Percentiles rank a stretch among this genome's conserved stretches.
Evolutionary conservation across 1,140 invertebrate species (phyloP).

Genomic region (Listronotus bonariensis): DNA sequence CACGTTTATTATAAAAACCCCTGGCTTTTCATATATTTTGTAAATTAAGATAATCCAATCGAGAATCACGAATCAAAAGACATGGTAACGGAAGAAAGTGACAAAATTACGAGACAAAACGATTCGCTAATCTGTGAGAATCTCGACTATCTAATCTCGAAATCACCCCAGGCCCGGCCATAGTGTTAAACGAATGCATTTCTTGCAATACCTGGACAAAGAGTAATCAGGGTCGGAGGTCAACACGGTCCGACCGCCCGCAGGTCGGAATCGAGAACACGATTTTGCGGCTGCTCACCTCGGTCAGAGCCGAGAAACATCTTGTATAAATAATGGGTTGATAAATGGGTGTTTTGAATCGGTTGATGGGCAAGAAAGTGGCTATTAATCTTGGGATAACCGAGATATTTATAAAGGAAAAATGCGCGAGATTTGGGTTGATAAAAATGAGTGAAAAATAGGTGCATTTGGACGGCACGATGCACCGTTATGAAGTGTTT

Average conservation of each 20-base stretch:
- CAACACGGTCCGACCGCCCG: slow-evolving; percentile 21
- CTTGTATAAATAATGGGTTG: slow-evolving; percentile 34
- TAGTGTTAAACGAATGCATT: slow-evolving; percentile 31
- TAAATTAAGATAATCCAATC: too few relatives aligned
- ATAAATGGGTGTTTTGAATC: slow-evolving; percentile 28
- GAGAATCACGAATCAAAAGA: too few relatives aligned
- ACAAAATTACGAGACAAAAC: too few relatives aligned
- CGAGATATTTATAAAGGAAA: too few relatives aligned
- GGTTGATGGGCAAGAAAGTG: slow-evolving; percentile 15
- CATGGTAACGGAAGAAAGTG: too few relatives aligned
- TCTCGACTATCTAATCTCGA: slow-evolving; percentile 30
- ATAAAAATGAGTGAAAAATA: too few relatives aligned
- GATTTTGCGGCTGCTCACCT: slow-evolving; percentile 26
- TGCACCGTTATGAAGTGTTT: too few relatives aligned
- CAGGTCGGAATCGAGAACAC: slow-evolving; percentile 28
- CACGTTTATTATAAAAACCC: too few relatives aligned
- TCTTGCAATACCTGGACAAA: slow-evolving; percentile 27
- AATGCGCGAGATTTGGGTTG: too few relatives aligned
- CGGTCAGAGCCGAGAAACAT: slow-evolving; percentile 18
- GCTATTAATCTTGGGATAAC: slow-evolving; percentile 25
- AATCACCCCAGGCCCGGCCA: slow-evolving; percentile 2
- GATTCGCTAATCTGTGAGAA: slow-evolving; percentile 22
- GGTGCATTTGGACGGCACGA: too few relatives aligned
- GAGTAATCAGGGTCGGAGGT: slow-evolving; percentile 32
- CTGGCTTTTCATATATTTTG: too few relatives aligned